Percentiles rank a stretch among this genome's conserved stretches.
These are phyloP conservation scores for Lepus europaeus DNA, from an alignment of 2,113 vertebrate genomes.

Conservation along the genomic window DNA sequence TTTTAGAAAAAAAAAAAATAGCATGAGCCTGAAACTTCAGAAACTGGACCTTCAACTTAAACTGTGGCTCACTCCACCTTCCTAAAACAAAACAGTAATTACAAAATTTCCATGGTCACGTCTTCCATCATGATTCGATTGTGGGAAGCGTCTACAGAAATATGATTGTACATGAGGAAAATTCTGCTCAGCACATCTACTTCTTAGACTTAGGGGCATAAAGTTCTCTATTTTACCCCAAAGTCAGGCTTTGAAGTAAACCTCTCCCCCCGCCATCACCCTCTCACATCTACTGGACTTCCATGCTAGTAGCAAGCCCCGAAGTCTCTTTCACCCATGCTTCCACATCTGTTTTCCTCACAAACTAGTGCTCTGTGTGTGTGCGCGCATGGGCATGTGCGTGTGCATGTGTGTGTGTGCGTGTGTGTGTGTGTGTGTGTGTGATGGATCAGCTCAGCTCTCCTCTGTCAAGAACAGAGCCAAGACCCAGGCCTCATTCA, in stretches of 20 bases:
- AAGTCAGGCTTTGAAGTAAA: neutral
- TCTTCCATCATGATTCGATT: constrained; percentile 13
- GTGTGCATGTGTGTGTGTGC: no score
- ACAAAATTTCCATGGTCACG: neutral
- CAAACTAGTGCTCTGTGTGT: neutral
- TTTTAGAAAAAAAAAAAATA: neutral
- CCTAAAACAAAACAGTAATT: constrained; percentile 27
- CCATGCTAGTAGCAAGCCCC: neutral
- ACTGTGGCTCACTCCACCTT: constrained; percentile 5
- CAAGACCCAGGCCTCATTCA: constrained; percentile 26
- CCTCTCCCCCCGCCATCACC: neutral
- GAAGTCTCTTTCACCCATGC: neutral
- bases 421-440: neutral
- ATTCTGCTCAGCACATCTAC: neutral
- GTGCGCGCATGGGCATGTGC: no score
- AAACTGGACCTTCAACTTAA: constrained; percentile 18
- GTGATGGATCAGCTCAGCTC: neutral
- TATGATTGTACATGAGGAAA: neutral
- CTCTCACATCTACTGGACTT: neutral
- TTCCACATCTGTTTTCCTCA: neutral
- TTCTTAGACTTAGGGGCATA: neutral
- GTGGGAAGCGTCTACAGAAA: neutral
- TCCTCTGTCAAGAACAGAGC: neutral
- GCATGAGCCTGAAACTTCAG: constrained; percentile 32
- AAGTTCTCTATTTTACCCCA: neutral